Evolutionary conservation across 2,888 invertebrate species (phyloP).

Genomic region (Cabera pusaria): DNA sequence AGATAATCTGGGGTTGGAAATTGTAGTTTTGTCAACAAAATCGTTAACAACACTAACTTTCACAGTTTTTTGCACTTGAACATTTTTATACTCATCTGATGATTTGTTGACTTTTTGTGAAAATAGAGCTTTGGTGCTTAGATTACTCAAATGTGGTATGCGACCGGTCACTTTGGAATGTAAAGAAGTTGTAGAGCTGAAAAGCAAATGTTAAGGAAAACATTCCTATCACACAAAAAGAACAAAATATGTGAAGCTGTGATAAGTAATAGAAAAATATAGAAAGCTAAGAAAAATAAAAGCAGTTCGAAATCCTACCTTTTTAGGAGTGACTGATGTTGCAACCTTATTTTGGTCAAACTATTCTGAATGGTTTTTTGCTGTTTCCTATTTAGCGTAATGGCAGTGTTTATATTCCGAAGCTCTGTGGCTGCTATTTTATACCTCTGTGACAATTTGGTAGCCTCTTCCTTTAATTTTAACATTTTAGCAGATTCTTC

Average conservation of each 20-base stretch:
- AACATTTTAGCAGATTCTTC: conserved; percentile 72
- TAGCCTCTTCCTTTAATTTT: conserved; percentile 67
- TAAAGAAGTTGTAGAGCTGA: conserved; percentile 56
- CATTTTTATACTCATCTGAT: conserved; percentile 51
- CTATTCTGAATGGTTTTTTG: conserved; percentile 61
- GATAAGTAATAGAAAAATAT: background rate
- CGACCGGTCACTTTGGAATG: conserved; percentile 57
- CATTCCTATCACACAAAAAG: conserved; percentile 21
- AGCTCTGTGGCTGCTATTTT: conserved; percentile 73
- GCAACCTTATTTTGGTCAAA: conserved; percentile 62
- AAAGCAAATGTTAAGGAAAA: conserved; percentile 39
- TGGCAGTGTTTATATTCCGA: conserved; percentile 66
- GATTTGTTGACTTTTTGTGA: conserved; percentile 60
- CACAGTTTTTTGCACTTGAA: conserved; percentile 44
- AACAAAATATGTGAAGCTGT: conserved; percentile 7
- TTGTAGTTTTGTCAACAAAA: conserved; percentile 38
- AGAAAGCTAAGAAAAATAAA: background rate
- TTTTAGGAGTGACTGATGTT: conserved; percentile 70
- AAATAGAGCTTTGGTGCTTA: conserved; percentile 36
- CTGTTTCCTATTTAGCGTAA: conserved; percentile 69
- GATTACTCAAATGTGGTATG: conserved; percentile 34
- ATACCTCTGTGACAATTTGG: conserved; percentile 64
- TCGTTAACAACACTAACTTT: conserved; percentile 60
- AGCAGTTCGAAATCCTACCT: conserved; percentile 49
- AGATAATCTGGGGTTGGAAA: conserved; percentile 45